These are phyloP conservation scores for Peromyscus aztecus DNA, from an alignment of 2,797 vertebrate species.

Conservation along the genomic window DNA sequence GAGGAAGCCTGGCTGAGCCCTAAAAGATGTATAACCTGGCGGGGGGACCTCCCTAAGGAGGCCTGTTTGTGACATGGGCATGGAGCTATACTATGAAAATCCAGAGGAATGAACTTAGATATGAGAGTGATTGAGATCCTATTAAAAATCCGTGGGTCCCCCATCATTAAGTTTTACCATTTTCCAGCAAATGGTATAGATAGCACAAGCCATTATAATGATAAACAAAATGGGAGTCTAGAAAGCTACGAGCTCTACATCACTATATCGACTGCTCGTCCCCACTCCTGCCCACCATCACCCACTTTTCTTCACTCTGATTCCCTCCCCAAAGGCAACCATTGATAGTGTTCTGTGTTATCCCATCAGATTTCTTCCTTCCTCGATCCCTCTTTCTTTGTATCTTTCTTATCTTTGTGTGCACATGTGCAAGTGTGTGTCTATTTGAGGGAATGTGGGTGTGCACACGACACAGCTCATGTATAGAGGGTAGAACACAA, in stretches of 20 bases:
- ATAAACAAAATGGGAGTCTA: not conserved
- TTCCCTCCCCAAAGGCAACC: not conserved
- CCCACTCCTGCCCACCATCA: fast-evolving
- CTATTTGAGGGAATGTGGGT: not conserved
- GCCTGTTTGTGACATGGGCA: not conserved
- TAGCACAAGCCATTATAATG: not conserved
- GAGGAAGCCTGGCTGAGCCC: not conserved
- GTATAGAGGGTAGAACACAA: not conserved
- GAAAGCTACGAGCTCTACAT: not conserved
- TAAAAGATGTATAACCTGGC: not conserved
- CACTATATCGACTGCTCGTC: fast-evolving
- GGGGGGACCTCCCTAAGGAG: not conserved
- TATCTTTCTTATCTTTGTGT: not conserved
- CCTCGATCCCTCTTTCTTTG: not conserved
- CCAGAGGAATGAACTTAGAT: not conserved
- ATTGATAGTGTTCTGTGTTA: not conserved
- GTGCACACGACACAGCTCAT: not conserved
- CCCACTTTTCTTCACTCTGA: not conserved
- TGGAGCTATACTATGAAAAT: not conserved
- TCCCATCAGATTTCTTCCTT: not conserved
- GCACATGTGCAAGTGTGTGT: too few relatives aligned
- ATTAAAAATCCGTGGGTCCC: not conserved
- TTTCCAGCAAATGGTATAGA: not conserved
- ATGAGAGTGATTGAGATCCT: not conserved
- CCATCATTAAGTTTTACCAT: not conserved